These are phyloP conservation scores for Esox lucius DNA, from an alignment of 2,797 vertebrate species.

Conservation along the genomic window DNA sequence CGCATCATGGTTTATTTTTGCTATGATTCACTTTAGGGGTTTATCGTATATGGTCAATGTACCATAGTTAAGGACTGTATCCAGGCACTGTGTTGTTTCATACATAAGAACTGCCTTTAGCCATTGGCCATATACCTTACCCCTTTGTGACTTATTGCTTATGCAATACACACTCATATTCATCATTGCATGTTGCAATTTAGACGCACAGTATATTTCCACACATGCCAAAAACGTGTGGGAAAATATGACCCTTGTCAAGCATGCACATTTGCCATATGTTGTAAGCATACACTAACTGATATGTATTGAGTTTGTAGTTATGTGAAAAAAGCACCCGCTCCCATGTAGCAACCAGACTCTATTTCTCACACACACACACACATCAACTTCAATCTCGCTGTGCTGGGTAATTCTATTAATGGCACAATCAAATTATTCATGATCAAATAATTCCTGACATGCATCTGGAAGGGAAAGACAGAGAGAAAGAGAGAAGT, in stretches of 20 bases:
- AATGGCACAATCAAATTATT: constrained; percentile 42
- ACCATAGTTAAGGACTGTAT: not conserved
- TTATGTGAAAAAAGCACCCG: not conserved
- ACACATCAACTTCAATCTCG: not conserved
- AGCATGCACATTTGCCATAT: not conserved
- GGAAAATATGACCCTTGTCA: not conserved
- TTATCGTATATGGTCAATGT: too few relatives aligned
- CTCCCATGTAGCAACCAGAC: not conserved
- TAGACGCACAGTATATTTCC: not conserved
- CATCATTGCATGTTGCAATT: too few relatives aligned
- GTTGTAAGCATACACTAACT: not conserved
- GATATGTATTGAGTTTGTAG: not conserved
- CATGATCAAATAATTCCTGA: constrained; percentile 44
- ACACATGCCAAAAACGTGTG: not conserved
- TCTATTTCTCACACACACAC: not conserved
- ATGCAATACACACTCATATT: not conserved
- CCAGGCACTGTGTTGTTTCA: too few relatives aligned
- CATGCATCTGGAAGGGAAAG: constrained; percentile 14
- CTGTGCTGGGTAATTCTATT: constrained; percentile 47
- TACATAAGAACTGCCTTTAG: too few relatives aligned
- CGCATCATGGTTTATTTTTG: too few relatives aligned
- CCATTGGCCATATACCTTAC: too few relatives aligned
- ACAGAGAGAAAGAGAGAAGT: constrained; percentile 6
- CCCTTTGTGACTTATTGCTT: too few relatives aligned
- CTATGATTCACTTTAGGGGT: too few relatives aligned